Evolutionary conservation across 2,113 vertebrate genomes (phyloP).

Genomic region (Perca fluviatilis): DNA sequence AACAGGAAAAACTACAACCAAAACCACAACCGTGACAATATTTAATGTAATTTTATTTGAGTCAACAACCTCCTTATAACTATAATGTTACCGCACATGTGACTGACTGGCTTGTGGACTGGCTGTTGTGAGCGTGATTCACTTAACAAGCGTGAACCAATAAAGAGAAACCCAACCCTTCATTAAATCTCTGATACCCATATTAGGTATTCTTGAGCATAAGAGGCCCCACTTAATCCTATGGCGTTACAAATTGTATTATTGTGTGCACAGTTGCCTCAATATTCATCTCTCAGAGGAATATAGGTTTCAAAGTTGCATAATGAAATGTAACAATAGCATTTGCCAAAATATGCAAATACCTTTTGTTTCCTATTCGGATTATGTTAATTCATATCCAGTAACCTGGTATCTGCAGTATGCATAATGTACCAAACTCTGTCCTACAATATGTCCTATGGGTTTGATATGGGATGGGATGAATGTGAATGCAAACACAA

Average conservation of each 20-base stretch:
- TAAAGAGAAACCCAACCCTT: conserved; percentile 35
- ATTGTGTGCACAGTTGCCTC: conserved; percentile 63
- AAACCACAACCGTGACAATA: no score
- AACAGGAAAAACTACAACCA: no score
- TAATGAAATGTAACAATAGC: conserved; percentile 74
- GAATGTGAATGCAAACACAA: conserved; percentile 71
- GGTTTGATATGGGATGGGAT: conserved; percentile 61
- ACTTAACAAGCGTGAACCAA: conserved; percentile 27
- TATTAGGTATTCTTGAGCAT: conserved; percentile 52
- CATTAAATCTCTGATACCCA: conserved; percentile 56
- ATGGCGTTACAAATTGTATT: conserved; percentile 74
- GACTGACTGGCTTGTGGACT: conserved; percentile 15
- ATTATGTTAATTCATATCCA: conserved; percentile 74
- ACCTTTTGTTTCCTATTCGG: conserved; percentile 67
- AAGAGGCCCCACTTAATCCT: conserved; percentile 71
- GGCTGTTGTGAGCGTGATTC: conserved; percentile 1
- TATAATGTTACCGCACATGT: not conserved
- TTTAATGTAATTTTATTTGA: no score
- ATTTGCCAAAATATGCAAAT: conserved; percentile 75
- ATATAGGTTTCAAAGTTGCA: conserved; percentile 64
- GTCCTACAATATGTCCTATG: conserved; percentile 58
- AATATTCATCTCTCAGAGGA: conserved; percentile 70
- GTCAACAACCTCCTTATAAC: not conserved
- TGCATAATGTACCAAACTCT: conserved; percentile 63
- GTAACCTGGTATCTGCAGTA: conserved; percentile 59